These are phyloP conservation scores for Pseudococcus jackbeardsleyi DNA, from an alignment of 2,888 invertebrate genomes.

Conservation along the genomic window DNA sequence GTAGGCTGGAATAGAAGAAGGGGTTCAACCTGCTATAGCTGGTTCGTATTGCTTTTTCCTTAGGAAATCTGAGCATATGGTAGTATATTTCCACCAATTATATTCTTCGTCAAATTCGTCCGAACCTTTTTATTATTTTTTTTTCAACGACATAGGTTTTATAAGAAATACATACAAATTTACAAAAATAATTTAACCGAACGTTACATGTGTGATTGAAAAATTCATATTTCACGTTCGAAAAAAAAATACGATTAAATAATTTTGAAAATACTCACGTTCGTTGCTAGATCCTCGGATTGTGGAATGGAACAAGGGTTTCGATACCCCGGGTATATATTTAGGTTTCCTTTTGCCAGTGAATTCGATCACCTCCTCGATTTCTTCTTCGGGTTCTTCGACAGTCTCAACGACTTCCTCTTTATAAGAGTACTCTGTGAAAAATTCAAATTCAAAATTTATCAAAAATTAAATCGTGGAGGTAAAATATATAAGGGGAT, in stretches of 20 bases:
- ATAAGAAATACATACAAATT: not conserved
- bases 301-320: conserved; percentile 65
- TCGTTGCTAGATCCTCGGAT: conserved; percentile 74
- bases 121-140: conserved; percentile 54
- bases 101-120: conserved; percentile 59
- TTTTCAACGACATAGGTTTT: conserved; percentile 46
- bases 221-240: no score
- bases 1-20: conserved; percentile 8
- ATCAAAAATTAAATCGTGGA: no score
- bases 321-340: conserved; percentile 66
- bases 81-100: conserved; percentile 61
- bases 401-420: conserved; percentile 66
- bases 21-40: conserved; percentile 53
- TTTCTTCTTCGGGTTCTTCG: conserved; percentile 52
- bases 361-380: conserved; percentile 50
- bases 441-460: not conserved
- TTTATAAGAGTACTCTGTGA: conserved; percentile 60
- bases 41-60: conserved; percentile 58
- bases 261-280: conserved; percentile 76
- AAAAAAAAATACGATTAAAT: not conserved
- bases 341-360: conserved; percentile 64
- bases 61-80: conserved; percentile 53
- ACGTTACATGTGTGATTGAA: no score
- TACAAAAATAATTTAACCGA: not conserved
- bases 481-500: no score